phyloP scores from a whole-genome alignment of 2,888 invertebrate genomes.

The Parasteatoda lunata region DNA sequence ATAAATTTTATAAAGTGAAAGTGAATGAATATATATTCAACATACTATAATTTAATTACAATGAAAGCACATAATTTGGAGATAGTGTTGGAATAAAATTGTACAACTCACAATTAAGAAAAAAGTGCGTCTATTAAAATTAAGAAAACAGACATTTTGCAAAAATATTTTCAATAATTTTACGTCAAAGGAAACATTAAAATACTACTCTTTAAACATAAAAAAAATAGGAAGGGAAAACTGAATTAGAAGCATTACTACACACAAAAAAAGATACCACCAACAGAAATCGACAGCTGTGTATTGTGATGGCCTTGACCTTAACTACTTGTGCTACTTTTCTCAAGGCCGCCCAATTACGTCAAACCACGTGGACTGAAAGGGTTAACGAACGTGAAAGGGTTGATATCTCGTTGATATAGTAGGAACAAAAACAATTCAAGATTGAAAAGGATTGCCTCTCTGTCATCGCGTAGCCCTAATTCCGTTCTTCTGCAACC shows the following conservation, averaged over 20 bases:
- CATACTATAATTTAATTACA: too few relatives aligned
- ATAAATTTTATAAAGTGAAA: too few relatives aligned
- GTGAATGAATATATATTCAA: too few relatives aligned
- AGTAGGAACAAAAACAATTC: conserved; percentile 35
- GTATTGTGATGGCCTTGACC: conserved; percentile 49
- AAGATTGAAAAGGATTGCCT: conserved; percentile 48
- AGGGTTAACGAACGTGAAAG: conserved; percentile 66
- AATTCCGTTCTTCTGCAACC: background rate
- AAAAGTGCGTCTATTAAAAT: too few relatives aligned
- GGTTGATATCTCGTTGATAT: conserved; percentile 25
- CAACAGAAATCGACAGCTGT: background rate
- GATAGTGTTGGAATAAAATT: too few relatives aligned
- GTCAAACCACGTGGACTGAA: conserved; percentile 61
- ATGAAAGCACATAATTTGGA: too few relatives aligned
- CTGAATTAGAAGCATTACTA: background rate
- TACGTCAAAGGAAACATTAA: too few relatives aligned
- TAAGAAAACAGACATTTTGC: too few relatives aligned
- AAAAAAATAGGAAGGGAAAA: background rate
- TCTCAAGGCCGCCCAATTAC: conserved; percentile 43
- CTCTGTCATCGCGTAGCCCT: background rate
- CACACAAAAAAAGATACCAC: background rate
- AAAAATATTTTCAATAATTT: too few relatives aligned
- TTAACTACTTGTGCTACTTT: conserved; percentile 50
- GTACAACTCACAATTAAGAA: too few relatives aligned
- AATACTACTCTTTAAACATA: background rate